Evolutionary conservation across 2,888 invertebrate genomes (phyloP).

Genomic region (Heliconius erato): DNA sequence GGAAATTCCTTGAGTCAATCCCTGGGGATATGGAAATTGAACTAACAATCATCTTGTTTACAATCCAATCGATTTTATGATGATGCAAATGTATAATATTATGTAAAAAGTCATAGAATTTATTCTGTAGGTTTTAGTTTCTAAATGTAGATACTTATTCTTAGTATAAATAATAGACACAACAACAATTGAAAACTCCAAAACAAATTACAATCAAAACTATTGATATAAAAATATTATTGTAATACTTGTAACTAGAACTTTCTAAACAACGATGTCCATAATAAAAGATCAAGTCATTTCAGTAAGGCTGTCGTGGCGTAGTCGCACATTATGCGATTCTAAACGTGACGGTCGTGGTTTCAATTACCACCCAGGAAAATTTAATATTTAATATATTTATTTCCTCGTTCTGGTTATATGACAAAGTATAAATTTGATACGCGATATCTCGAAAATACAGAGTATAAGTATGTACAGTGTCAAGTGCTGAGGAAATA

Average conservation of each 20-base stretch:
- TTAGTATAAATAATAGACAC: not conserved
- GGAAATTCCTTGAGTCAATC: too few relatives aligned
- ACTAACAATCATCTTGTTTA: too few relatives aligned
- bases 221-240: conserved; percentile 10
- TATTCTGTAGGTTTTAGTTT: too few relatives aligned
- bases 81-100: too few relatives aligned
- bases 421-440: not conserved
- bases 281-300: not conserved
- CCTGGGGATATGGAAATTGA: too few relatives aligned
- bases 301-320: not conserved
- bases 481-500: too few relatives aligned
- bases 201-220: not conserved
- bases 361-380: not conserved
- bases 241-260: not conserved
- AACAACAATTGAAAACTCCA: not conserved
- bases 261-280: not conserved
- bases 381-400: not conserved
- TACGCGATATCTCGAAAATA: not conserved
- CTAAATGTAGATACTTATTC: too few relatives aligned
- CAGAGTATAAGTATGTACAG: too few relatives aligned
- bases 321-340: not conserved
- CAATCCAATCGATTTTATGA: too few relatives aligned
- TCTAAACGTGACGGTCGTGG: not conserved
- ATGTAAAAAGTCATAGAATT: too few relatives aligned
- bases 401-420: not conserved